Conservation (phyloP, 1,140 invertebrate genomes). For the Pristionchus pacificus region DNA sequence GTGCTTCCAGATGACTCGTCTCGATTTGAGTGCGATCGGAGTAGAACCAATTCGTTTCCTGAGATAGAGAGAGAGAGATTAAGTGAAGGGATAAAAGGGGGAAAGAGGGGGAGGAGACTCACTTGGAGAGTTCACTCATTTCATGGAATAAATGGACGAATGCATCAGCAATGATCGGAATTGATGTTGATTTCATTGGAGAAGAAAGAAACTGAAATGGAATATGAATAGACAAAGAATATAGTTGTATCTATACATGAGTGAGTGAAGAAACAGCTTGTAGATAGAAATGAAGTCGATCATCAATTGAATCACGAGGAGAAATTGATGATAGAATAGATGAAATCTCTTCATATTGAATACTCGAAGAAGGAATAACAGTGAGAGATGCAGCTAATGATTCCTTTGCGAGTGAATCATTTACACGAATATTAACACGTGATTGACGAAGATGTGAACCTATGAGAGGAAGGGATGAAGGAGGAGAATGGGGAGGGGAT, state of each 20-base stretch:
- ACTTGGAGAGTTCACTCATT: neutral
- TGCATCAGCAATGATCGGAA: neutral
- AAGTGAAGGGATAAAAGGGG: no score
- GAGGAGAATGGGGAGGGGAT: neutral
- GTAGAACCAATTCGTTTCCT: neutral
- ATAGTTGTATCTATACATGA: slow-evolving; percentile 1
- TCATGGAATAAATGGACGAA: neutral
- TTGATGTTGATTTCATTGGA: neutral
- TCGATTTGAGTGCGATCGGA: neutral
- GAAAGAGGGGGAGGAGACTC: no score
- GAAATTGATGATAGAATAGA: neutral
- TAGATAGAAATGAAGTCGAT: slow-evolving; percentile 7
- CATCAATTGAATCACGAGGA: slow-evolving; percentile 13
- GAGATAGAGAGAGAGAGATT: no score
- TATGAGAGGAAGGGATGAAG: neutral
- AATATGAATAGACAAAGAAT: no score
- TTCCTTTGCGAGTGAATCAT: slow-evolving; percentile 19
- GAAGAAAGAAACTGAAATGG: neutral
- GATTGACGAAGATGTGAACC: slow-evolving; percentile 15
- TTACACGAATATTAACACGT: slow-evolving; percentile 7
- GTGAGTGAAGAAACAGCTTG: slow-evolving; percentile 1
- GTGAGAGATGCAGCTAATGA: neutral
- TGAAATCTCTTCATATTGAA: neutral
- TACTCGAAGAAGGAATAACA: slow-evolving; percentile 3
- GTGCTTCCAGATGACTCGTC: slow-evolving; percentile 37